Evolutionary conservation across 2,797 vertebrate species (phyloP), one percentile per base, ranked within the genome.

Genomic region (Enteromius viviparus): DNA sequence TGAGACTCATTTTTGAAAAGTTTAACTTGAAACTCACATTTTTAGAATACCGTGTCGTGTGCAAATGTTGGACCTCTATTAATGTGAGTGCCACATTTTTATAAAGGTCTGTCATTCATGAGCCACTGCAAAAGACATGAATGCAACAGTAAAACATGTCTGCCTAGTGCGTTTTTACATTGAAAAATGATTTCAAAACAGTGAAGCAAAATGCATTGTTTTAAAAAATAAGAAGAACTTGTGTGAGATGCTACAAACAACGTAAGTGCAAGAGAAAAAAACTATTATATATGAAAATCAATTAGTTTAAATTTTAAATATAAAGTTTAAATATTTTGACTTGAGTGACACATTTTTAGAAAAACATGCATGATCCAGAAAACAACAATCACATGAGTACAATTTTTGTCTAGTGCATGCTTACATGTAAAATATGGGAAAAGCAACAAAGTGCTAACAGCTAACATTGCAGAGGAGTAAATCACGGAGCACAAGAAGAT

Each of bases 401-500:
- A 69, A 69, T 10, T 1, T 42, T 34, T 0, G 0, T 10, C 37
- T 29, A 45, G 37, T 10, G 10, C 2, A 19, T 42, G 8, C 23
- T 62, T 62, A 23, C 2, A 23, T 37, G 0, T 15, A 53, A 34
- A 21, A 71, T 42, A 76, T 17, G 6, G 32, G 6, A 34, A 26
- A 60, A 55, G 9, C 29, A n/a, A 17, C 17, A 14, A 21, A 29
- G 17, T n/a, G 5, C 15, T 1, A 15, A 17, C 12, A 34, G 26
- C 23, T 14, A 21, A 42, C 37, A 47, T 8, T 49, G 42, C 69
- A 72, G 23, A 11, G 47, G 3, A 80, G 37, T 19, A 60, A 81
- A 81, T 72, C 34, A 81, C 19, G 17, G 40, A 60, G 17, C 40
- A 32, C 21, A 17, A 72, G 21, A 80, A 60, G 6, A 65, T 53